Conservation (phyloP, 1,140 invertebrate species). For the Gryon sp. region DNA sequence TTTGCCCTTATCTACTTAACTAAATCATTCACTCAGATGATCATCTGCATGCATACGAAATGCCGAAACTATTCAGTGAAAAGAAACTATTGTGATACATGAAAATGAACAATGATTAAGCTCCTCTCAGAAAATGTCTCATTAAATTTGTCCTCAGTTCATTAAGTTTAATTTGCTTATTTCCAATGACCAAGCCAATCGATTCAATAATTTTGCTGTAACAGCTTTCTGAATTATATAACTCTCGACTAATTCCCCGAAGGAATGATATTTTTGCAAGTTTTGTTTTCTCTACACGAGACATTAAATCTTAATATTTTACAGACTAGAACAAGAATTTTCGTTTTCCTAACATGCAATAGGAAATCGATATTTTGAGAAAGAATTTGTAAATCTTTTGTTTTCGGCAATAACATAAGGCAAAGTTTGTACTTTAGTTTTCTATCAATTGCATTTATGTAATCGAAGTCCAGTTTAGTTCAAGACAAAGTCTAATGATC, state of each 20-base stretch:
- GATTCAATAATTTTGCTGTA: conserved; percentile 13
- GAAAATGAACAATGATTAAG: background rate
- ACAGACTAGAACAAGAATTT: conserved; percentile 1
- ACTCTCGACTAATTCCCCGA: conserved; percentile 2
- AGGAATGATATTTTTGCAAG: background rate
- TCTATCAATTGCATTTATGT: background rate
- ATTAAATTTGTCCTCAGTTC: background rate
- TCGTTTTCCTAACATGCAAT: background rate
- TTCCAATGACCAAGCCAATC: background rate
- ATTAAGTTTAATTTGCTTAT: background rate
- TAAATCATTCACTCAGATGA: conserved; percentile 4
- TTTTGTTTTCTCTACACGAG: conserved; percentile 6
- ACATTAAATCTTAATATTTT: conserved; percentile 18
- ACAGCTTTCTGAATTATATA: conserved; percentile 15
- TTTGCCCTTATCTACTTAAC: conserved; percentile 9
- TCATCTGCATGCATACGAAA: conserved; percentile 10
- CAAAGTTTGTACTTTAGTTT: conserved; percentile 11
- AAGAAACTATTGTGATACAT: background rate
- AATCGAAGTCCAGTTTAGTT: background rate
- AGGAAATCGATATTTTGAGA: conserved; percentile 10
- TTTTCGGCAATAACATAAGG: background rate
- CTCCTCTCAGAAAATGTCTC: too few species aligned
- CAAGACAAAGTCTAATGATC: conserved; percentile 2
- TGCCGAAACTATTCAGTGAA: too few species aligned
- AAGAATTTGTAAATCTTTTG: background rate